Evolutionary conservation across 2,113 vertebrate species (phyloP), one percentile per base, ranked within the genome.

Genomic region (Lepidothrix coronata): DNA sequence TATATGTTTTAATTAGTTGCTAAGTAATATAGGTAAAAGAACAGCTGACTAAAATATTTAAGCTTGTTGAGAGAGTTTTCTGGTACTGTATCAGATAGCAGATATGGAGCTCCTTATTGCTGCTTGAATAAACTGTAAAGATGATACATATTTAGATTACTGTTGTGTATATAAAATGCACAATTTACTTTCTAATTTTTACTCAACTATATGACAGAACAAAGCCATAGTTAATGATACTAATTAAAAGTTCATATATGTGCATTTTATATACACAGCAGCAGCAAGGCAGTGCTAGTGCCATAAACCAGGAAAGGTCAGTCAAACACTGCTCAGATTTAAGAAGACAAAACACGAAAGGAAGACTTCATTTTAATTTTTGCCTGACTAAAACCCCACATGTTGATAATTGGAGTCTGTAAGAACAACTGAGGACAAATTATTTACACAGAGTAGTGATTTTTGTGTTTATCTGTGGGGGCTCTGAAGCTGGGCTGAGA

Each of bases 341-440:
- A 43, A 85, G 37, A 70, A 62, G 9, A 9, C 24, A 11, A 15
- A 49, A 27, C 65, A 37, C 39, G 39, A 25, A 24, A 22, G 2
- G 8, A 17, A 67, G 11, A 25, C 5, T 18, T 31, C 2, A 16
- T 37, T 87, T 70, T 70, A 14, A 51, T 74, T 86, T 88, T 66
- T 39, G 41, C 4, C 10, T 31, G 25, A 23, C 7, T 67, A n/a
- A 67, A 70, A 20, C 4, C 3, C 9, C 1, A 0, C 25, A 18
- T 20, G 4, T 9, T 85, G 12, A 59, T 31, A 67, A 51, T 22
- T 44, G 8, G 3, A 37, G 63, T 70, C 27, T 85, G 22, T 70
- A 54, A 39, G 41, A 62, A 70, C n/a, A 67, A 24, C 12, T 2
- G 4, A 44, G 10, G 13, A 37, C 14, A 8, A 72, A 33, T 70